Conservation (phyloP, 1,140 invertebrate genomes). For the Maconellicoccus hirsutus region DNA sequence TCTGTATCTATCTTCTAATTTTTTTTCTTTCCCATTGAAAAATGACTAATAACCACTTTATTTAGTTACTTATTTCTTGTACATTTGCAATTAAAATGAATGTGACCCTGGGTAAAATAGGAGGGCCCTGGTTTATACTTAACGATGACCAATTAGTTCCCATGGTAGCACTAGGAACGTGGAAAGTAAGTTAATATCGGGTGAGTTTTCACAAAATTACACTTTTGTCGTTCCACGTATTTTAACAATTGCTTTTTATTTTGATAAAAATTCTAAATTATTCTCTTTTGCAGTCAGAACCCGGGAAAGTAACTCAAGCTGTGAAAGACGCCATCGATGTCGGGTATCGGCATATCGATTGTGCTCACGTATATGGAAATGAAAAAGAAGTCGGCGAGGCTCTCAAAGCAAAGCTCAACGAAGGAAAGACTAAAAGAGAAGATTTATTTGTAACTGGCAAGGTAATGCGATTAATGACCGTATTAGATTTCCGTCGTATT, state of each 20-base stretch:
- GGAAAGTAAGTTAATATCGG: constrained; percentile 54
- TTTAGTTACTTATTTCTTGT: too few species aligned
- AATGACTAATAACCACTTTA: too few species aligned
- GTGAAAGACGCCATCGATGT: constrained; percentile 55
- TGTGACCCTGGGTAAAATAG: too few species aligned
- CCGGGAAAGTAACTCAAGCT: constrained; percentile 42
- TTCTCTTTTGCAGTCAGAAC: constrained; percentile 38
- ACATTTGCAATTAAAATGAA: too few species aligned
- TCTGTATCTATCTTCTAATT: too few species aligned
- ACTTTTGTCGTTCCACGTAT: too few species aligned
- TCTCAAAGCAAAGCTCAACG: constrained; percentile 54
- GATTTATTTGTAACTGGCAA: constrained; percentile 63
- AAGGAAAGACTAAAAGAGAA: constrained; percentile 55
- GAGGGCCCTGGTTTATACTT: constrained; percentile 31
- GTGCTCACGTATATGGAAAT: constrained; percentile 67
- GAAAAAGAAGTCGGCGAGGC: constrained; percentile 72
- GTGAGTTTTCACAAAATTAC: too few species aligned
- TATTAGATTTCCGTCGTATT: not conserved
- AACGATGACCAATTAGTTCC: constrained; percentile 54
- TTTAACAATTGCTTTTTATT: too few species aligned
- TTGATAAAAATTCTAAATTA: too few species aligned
- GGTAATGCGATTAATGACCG: constrained; percentile 35
- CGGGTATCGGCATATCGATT: constrained; percentile 74
- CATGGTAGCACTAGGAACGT: constrained; percentile 62
- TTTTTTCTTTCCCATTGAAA: too few species aligned